Evolutionary conservation across 2,888 invertebrate species (phyloP).

Genomic region (Hirtodrosophila duncani): DNA sequence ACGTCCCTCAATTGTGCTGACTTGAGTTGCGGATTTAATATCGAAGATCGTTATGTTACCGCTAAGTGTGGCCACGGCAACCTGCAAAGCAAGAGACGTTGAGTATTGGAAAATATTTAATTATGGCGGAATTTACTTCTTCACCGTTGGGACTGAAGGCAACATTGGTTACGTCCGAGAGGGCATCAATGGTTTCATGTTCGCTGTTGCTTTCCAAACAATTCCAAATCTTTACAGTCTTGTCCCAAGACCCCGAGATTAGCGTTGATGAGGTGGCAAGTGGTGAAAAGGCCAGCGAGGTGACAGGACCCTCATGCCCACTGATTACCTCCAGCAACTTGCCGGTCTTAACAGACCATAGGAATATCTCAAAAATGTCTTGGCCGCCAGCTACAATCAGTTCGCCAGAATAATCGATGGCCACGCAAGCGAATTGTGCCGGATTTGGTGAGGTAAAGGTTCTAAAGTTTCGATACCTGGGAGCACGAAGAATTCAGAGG

Average conservation of each 20-base stretch:
- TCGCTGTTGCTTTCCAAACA: conserved; percentile 89
- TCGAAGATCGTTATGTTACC: conserved; percentile 91
- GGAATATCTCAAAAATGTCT: conserved; percentile 95
- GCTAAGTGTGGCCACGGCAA: conserved; percentile 94
- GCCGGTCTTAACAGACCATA: conserved; percentile 97
- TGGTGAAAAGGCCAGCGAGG: conserved; percentile 89
- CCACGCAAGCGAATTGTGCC: conserved; percentile 94
- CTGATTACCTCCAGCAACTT: conserved; percentile 91
- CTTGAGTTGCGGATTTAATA: conserved; percentile 84
- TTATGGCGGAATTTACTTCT: conserved; percentile 78
- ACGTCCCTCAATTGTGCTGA: conserved; percentile 90
- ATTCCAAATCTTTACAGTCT: conserved; percentile 94
- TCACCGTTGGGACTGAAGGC: conserved; percentile 93
- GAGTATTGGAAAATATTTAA: not conserved
- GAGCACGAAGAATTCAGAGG: too few species aligned
- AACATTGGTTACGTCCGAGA: conserved; percentile 90
- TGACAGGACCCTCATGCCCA: conserved; percentile 96
- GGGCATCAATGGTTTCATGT: conserved; percentile 88
- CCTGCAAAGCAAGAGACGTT: conserved; percentile 73
- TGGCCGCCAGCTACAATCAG: conserved; percentile 96
- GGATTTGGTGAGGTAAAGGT: conserved; percentile 95
- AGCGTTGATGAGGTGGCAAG: conserved; percentile 85
- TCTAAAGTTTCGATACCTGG: conserved; percentile 98
- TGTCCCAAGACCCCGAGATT: conserved; percentile 96
- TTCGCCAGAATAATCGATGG: conserved; percentile 93